A percentile compares a stretch with the other conserved stretches of the same genome.
Evolutionary conservation across 2,797 vertebrate species (phyloP).

Genomic region (Cetoscarus ocellatus): DNA sequence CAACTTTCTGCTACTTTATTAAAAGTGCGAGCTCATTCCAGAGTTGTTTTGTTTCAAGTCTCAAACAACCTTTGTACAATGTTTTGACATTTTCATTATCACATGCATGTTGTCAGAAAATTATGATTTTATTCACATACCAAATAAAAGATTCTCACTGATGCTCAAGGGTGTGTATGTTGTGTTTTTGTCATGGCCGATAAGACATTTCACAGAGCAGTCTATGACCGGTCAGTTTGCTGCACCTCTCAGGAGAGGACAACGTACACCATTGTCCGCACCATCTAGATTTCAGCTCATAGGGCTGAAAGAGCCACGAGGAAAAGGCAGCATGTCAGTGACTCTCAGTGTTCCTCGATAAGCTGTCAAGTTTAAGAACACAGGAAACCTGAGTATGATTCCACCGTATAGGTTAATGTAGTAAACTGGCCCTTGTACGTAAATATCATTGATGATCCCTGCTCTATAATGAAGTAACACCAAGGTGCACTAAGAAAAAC

Average conservation of each 20-base stretch:
- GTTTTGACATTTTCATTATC: background rate
- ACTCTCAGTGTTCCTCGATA: no score
- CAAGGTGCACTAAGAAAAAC: no score
- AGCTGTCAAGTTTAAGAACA: no score
- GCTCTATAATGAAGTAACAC: no score
- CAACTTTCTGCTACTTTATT: background rate
- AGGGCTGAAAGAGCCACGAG: no score
- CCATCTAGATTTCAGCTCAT: no score
- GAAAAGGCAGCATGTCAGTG: no score
- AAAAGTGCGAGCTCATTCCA: background rate
- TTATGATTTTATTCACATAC: background rate
- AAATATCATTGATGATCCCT: no score
- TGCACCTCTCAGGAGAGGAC: background rate
- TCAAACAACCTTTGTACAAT: background rate
- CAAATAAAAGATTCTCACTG: conserved; percentile 1
- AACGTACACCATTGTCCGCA: no score
- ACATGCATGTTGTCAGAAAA: background rate
- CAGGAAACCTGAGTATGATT: no score
- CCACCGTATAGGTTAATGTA: no score
- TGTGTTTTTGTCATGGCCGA: conserved; percentile 16
- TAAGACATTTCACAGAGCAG: background rate
- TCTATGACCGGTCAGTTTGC: background rate
- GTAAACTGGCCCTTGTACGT: no score
- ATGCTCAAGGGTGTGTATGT: background rate
- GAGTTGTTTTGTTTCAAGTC: background rate